phyloP scores from a whole-genome alignment of 2,888 invertebrate species.

The Plebejus anna region DNA sequence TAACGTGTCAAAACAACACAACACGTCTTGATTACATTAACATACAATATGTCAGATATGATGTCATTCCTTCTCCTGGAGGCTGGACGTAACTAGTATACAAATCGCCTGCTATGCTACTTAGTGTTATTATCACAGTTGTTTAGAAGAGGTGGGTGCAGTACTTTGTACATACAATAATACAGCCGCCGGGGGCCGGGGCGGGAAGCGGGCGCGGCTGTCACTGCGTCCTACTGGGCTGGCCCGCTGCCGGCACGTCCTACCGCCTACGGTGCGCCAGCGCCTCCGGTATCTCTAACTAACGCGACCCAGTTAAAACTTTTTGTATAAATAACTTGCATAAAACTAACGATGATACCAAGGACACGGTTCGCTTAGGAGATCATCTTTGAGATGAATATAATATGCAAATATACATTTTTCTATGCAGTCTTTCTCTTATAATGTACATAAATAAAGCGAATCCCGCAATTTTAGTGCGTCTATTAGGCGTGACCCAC shows the following conservation, averaged over 20 bases:
- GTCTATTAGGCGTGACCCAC: slow-evolving; percentile 60
- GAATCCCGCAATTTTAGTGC: slow-evolving; percentile 58
- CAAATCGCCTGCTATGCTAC: slow-evolving; percentile 80
- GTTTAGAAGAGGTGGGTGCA: slow-evolving; percentile 81
- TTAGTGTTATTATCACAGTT: slow-evolving; percentile 82
- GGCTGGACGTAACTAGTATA: slow-evolving; percentile 79
- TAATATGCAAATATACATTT: slow-evolving; percentile 56
- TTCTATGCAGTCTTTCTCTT: slow-evolving; percentile 75
- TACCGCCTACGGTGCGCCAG: slow-evolving; percentile 26
- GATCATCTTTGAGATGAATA: slow-evolving; percentile 71
- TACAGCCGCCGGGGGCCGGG: slow-evolving; percentile 47
- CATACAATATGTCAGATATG: slow-evolving; percentile 81
- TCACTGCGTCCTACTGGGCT: slow-evolving; percentile 54
- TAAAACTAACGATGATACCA: slow-evolving; percentile 47
- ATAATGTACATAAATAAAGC: slow-evolving; percentile 75
- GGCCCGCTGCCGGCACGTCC: slow-evolving; percentile 45
- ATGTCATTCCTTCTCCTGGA: slow-evolving; percentile 80
- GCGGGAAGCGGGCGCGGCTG: slow-evolving; percentile 52
- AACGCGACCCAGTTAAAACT: slow-evolving; percentile 42
- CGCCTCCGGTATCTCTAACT: slow-evolving; percentile 40
- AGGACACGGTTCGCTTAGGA: slow-evolving; percentile 57
- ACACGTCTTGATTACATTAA: slow-evolving; percentile 64
- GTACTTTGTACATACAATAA: slow-evolving; percentile 78
- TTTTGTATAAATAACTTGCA: slow-evolving; percentile 48
- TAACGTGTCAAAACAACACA: slow-evolving; percentile 55